Percentiles rank a stretch among this genome's conserved stretches.
These are phyloP conservation scores for Ageneiosus marmoratus DNA, from an alignment of 2,113 vertebrate species.

Conservation along the genomic window DNA sequence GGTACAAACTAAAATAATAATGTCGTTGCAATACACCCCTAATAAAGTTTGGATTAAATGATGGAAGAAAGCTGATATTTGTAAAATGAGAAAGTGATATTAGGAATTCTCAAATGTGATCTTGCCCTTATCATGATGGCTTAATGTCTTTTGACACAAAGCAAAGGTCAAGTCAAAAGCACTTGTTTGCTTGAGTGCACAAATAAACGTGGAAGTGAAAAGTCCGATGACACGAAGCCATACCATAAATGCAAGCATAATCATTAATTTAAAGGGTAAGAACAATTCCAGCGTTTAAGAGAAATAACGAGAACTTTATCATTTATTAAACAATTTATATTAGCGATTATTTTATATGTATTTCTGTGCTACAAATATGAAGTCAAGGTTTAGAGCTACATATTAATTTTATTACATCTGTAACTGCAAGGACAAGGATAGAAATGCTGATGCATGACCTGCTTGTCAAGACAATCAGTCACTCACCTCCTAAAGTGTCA, in stretches of 20 bases:
- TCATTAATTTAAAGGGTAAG: not conserved
- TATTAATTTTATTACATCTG: not conserved
- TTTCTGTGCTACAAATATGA: not conserved
- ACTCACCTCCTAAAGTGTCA: not conserved
- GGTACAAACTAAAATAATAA: not conserved
- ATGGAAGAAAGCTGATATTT: too few species aligned
- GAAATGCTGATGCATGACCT: constrained; percentile 29
- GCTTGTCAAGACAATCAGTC: constrained; percentile 23
- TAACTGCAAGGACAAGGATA: constrained; percentile 13
- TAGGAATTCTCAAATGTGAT: constrained; percentile 16
- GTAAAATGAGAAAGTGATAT: not conserved
- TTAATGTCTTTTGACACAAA: constrained; percentile 44
- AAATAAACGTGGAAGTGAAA: not conserved
- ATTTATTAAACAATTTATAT: not conserved
- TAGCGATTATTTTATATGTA: not conserved
- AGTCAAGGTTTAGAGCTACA: not conserved
- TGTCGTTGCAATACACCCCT: not conserved
- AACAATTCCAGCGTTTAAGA: not conserved
- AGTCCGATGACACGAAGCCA: not conserved
- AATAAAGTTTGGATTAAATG: not conserved
- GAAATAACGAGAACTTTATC: not conserved
- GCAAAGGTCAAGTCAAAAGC: constrained; percentile 47
- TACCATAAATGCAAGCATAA: not conserved
- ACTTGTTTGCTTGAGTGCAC: constrained; percentile 28
- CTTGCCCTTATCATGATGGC: constrained; percentile 35